These are phyloP conservation scores for Drosophila watanabei DNA, from an alignment of 1,140 invertebrate species.

Conservation along the genomic window DNA sequence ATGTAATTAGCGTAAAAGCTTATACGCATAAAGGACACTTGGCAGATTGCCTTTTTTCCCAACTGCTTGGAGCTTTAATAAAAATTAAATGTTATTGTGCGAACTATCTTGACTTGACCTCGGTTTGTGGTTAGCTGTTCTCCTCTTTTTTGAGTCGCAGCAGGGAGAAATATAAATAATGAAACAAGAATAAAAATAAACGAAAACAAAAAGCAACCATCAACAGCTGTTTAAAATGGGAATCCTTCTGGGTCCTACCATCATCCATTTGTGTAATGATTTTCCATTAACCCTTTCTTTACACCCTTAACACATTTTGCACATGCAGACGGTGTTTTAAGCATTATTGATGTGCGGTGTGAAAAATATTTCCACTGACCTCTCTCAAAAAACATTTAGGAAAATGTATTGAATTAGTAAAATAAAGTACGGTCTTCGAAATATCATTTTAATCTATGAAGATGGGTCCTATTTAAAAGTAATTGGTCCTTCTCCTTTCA, in stretches of 20 bases:
- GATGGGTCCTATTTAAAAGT: neutral
- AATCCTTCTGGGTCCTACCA: neutral
- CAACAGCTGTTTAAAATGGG: conserved; percentile 1
- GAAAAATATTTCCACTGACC: neutral
- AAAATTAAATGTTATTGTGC: conserved; percentile 4
- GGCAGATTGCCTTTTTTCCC: neutral
- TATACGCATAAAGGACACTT: conserved; percentile 8
- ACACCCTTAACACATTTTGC: neutral
- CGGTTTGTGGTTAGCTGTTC: neutral
- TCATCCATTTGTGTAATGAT: conserved; percentile 2
- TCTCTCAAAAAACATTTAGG: neutral
- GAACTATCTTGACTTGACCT: neutral
- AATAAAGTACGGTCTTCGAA: neutral
- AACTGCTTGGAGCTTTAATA: neutral
- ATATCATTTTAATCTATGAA: neutral
- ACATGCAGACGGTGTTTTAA: neutral
- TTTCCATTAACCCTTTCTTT: neutral
- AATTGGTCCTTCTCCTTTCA: too few species aligned
- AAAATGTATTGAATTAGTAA: neutral
- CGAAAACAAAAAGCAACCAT: neutral
- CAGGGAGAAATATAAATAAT: neutral
- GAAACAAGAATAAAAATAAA: neutral
- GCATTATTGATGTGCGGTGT: neutral
- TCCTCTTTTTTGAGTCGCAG: neutral
- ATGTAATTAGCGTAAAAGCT: conserved; percentile 13